Base-by-base conservation (phyloP, 2,797 vertebrate genomes). In the Yasuhikotakia modesta region DNA sequence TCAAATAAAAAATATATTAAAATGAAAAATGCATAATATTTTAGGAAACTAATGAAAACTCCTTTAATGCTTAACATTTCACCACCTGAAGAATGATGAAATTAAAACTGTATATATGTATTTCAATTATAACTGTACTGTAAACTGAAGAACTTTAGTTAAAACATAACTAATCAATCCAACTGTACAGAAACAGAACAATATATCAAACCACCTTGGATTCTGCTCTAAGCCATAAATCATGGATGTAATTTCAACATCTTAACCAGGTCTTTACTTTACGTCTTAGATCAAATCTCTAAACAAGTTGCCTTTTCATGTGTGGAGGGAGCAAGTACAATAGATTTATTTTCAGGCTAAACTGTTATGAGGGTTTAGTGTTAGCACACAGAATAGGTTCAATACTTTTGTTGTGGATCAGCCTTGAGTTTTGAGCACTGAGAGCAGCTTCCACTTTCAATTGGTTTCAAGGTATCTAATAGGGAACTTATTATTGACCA, bases 281-380 rank as follows among this genome's bases (percentile, higher is more conserved):
- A 55, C 61, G 24, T 46, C 63, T 43, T 35, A 24, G 43, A 71
- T 71, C 58, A 48, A 81, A 39, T 67, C 24, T 35, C 48, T 13
- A n/a, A 48, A 83, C 66, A 83, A 75, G 53, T 22, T 22, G 71
- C 21, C 69, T 80, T 80, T 80, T 79, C 65, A 79, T 83, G 39
- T 70, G 32, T 17, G 7, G 21, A 16, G 63, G 46, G 22, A 19
- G 30, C 4, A 22, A 55, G 35, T 8, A 81, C 64, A 76, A 79
- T 68, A 46, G 68, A 71, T 19, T 32, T 32, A 68, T 45, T 68
- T 60, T 30, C 21, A 71, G 52, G 57, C 64, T 48, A 68, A 79
- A 72, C 57, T 50, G 19, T 61, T 53, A 67, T 60, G 30, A 73
- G 12, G 60, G 43, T 35, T 64, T 52, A 74, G 71, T 35, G 77